These are phyloP conservation scores for Cheilosia soror DNA, from an alignment of 2,888 invertebrate species.

Conservation along the genomic window DNA sequence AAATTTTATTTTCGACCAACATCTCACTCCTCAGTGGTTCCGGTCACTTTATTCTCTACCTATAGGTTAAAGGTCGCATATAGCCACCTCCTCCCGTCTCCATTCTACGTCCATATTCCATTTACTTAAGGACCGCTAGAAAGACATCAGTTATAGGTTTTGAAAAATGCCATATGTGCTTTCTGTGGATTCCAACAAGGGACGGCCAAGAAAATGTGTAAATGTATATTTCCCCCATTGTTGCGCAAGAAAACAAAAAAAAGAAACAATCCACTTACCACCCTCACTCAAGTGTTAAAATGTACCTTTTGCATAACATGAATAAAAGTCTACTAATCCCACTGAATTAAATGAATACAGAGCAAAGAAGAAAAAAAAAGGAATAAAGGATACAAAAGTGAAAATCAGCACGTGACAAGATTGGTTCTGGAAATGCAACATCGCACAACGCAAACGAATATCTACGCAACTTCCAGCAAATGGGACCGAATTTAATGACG, in stretches of 20 bases:
- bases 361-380: constrained; percentile 1
- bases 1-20: too few species aligned
- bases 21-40: too few species aligned
- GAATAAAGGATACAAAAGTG: constrained; percentile 48
- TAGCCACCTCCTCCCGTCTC: too few species aligned
- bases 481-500: constrained; percentile 68
- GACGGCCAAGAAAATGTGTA: background rate
- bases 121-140: too few species aligned
- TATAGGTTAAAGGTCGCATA: too few species aligned
- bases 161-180: background rate
- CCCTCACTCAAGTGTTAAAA: constrained; percentile 59
- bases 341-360: constrained; percentile 15
- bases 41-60: too few species aligned
- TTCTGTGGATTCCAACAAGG: background rate
- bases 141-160: background rate
- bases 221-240: background rate
- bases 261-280: constrained; percentile 26
- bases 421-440: constrained; percentile 70
- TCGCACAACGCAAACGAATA: constrained; percentile 44
- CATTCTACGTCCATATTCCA: too few species aligned
- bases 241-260: too few species aligned
- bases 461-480: constrained; percentile 50
- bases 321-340: constrained; percentile 23
- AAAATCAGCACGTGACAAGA: constrained; percentile 65
- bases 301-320: constrained; percentile 31